Evolutionary conservation across 2,113 vertebrate species (phyloP), one percentile per base, ranked within the genome.

Genomic region (Plecotus auritus): DNA sequence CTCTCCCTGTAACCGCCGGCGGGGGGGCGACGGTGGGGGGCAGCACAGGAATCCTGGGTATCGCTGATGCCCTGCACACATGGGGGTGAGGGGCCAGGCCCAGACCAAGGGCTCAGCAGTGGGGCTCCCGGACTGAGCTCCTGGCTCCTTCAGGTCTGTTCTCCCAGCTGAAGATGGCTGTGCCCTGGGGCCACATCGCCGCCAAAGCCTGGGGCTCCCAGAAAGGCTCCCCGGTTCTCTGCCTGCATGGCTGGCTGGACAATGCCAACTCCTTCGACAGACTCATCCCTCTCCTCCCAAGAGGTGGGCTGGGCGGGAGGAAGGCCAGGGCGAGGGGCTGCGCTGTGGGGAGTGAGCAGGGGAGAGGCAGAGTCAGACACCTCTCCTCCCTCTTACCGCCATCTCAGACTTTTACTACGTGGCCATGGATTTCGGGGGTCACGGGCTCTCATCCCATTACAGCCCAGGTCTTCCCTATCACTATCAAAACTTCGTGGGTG

Each of bases 401-500:
- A 4, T 22, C 54, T 26, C 98, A 99, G 99, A 98, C 73, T 98
- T 88, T 85, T 97, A 95, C 56, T 99, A 98, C 0, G 98, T 99
- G 61, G 99, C 99, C 16, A 76, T 99, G 97, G 99, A 99, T 95
- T 98, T 99, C 61, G 96, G 98, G 8, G 99, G 99, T 37, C 99
- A 99, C 0, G 99, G 99, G 1, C 94, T 98, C 26, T 99, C 99
- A 0, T 99, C 99, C 16, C 99, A 99, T 95, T 97, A 99, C 28
- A 98, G 98, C 61, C 96, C 98, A 5, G 99, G 99, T 26, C 94
- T 97, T 61, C 92, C 94, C 2, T 99, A 99, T 96, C 12, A 97
- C 85, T 98, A 99, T 37, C 96, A 99, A 32, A 97, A 98, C 18
- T 99, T 99, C 0, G 89, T 99, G 95, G 97, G 92, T 0, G 99